phyloP scores from a whole-genome alignment of 2,888 invertebrate species.

The Megamerina dolium region DNA sequence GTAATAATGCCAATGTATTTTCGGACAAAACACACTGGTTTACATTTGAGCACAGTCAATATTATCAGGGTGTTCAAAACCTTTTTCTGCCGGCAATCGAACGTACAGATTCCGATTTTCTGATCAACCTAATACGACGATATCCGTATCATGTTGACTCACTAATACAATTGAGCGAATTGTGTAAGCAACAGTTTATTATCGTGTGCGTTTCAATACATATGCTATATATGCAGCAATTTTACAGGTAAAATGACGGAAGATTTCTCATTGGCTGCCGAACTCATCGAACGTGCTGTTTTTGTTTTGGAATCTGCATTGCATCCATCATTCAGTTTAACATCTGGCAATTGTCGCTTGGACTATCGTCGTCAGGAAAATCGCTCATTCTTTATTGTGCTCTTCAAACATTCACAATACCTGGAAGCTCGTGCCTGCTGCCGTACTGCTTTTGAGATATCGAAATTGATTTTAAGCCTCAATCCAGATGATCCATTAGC shows the following conservation, averaged over 20 bases:
- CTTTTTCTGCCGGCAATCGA: constrained; percentile 73
- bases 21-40: constrained; percentile 55
- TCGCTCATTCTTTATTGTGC: constrained; percentile 69
- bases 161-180: constrained; percentile 72
- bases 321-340: constrained; percentile 73
- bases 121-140: constrained; percentile 66
- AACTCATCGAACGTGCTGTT: constrained; percentile 71
- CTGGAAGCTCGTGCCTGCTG: constrained; percentile 75
- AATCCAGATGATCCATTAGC: constrained; percentile 76
- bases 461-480: constrained; percentile 72
- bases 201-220: background rate
- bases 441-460: constrained; percentile 80
- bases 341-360: constrained; percentile 65
- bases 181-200: constrained; percentile 53
- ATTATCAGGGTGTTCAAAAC: constrained; percentile 68
- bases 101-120: constrained; percentile 70
- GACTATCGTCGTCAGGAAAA: constrained; percentile 78
- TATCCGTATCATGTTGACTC: constrained; percentile 78
- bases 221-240: background rate
- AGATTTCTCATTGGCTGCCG: constrained; percentile 71
- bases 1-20: constrained; percentile 13
- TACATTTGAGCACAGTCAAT: constrained; percentile 65
- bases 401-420: constrained; percentile 75
- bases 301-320: constrained; percentile 71
- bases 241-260: constrained; percentile 57